Evolutionary conservation across 2,797 vertebrate species (phyloP).

Genomic region (Aulostomus chinensis): DNA sequence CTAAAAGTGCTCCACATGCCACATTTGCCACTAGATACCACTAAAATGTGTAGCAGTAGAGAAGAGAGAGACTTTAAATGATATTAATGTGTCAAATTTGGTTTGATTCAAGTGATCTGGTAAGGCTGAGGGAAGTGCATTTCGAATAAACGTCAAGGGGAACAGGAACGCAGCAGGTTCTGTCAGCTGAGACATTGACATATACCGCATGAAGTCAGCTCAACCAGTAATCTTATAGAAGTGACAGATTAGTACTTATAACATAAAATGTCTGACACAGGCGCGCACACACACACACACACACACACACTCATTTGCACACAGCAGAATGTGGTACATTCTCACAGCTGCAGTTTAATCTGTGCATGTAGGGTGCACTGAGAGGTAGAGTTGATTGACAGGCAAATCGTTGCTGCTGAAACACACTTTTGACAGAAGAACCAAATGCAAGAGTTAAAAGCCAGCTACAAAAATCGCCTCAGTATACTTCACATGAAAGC

Average conservation of each 20-base stretch:
- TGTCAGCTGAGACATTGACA: constrained; percentile 56
- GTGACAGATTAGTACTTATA: constrained; percentile 53
- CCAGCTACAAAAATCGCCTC: constrained; percentile 49
- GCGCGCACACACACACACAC: background rate
- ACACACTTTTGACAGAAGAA: constrained; percentile 55
- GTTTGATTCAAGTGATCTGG: constrained; percentile 50
- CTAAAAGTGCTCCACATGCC: constrained; percentile 32
- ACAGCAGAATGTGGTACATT: constrained; percentile 10
- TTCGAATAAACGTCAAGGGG: constrained; percentile 39
- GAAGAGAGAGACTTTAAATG: constrained; percentile 41
- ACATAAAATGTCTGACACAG: constrained; percentile 19
- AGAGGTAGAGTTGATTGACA: constrained; percentile 67
- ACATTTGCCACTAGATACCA: constrained; percentile 4
- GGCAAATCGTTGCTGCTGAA: constrained; percentile 54
- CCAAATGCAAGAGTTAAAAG: constrained; percentile 63
- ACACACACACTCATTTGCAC: background rate
- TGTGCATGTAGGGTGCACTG: constrained; percentile 16
- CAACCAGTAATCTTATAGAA: constrained; percentile 48
- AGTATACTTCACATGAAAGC: constrained; percentile 63
- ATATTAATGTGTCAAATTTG: constrained; percentile 48
- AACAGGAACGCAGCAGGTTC: constrained; percentile 57
- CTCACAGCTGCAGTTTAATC: constrained; percentile 38
- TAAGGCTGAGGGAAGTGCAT: constrained; percentile 35
- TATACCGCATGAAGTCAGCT: constrained; percentile 36
- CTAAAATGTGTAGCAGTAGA: background rate